Base-by-base conservation (phyloP, 2,797 vertebrate genomes). In the Anomalospiza imberbis region DNA sequence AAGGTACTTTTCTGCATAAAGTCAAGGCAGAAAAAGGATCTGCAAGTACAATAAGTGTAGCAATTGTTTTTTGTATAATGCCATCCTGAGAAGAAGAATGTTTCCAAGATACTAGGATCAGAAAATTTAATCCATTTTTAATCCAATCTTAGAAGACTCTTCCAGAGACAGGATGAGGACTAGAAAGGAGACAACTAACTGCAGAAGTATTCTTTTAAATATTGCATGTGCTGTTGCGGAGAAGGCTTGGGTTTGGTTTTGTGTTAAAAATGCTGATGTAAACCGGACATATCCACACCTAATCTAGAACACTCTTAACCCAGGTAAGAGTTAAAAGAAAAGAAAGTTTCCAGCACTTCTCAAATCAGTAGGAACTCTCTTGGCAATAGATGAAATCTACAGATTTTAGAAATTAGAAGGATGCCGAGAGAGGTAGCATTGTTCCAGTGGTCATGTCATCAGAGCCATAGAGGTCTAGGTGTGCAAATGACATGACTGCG, bases 381-480 rank as follows among this genome's bases (percentile, higher is more conserved):
- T 7, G 17, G 5, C 4, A 76, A 26, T 3, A 53, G 12, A 31
- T 42, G n/a, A 73, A 70, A 80, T 44, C 19, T 45, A 44, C 3
- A 51, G 17, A 55, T 63, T 72, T 72, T 40, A 68, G 44, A 70
- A 70, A 55, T 1, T 2, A 1, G 42, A 91, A 89, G 25, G 20
- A 72, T 40, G 13, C 5, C 8, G 60, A 47, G 17, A 72, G 38
- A 61, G 32, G 9, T 10, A 68, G 17, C 16, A 20, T 17, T 53
- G 9, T n/a, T 76, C 14, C 48, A 36, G 9, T 15, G 7, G 38
- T 73, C 15, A 19, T 0, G 0, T 32, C 1, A 1, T 38, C 45
- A 68, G n/a, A 76, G 10, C 5, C 32, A 42, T 0, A 0, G 57
- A 77, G 7, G 40, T 38, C 38, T 58, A 65, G 20, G 16, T 28